phyloP scores from a whole-genome alignment of 1,140 invertebrate species.

The Asbolus verrucosus region DNA sequence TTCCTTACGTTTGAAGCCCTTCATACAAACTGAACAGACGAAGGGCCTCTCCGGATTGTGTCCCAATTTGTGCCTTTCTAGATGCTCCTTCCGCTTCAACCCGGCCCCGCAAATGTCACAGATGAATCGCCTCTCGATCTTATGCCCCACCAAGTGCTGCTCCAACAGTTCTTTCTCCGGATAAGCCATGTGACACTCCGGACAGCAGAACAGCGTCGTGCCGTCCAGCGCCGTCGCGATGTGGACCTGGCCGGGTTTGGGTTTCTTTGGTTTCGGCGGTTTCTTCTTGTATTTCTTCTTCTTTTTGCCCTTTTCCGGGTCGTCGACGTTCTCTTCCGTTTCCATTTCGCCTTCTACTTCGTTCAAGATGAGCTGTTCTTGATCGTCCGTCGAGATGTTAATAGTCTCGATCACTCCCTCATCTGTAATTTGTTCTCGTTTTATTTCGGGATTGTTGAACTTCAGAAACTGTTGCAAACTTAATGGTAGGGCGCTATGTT shows the following conservation, averaged over 20 bases:
- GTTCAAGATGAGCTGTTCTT: slow-evolving; percentile 46
- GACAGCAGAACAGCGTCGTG: slow-evolving; percentile 80
- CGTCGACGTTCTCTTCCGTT: slow-evolving; percentile 56
- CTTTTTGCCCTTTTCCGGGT: slow-evolving; percentile 71
- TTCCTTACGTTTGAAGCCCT: slow-evolving; percentile 85
- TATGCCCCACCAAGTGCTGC: slow-evolving; percentile 80
- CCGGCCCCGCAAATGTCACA: slow-evolving; percentile 75
- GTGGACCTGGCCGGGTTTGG: slow-evolving; percentile 74
- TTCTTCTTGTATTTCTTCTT: slow-evolving; percentile 86
- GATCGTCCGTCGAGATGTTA: slow-evolving; percentile 40
- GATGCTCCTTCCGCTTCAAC: slow-evolving; percentile 82
- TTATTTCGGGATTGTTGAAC: slow-evolving; percentile 71
- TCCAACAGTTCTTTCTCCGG: slow-evolving; percentile 81
- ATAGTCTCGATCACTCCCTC: slow-evolving; percentile 61
- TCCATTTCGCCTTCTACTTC: slow-evolving; percentile 48
- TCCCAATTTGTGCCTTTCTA: slow-evolving; percentile 82
- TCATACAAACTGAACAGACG: slow-evolving; percentile 80
- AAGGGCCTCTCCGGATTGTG: slow-evolving; percentile 84
- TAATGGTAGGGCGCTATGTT: slow-evolving; percentile 63
- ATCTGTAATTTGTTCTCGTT: slow-evolving; percentile 64
- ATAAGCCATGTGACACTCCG: slow-evolving; percentile 84
- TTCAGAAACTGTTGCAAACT: slow-evolving; percentile 72
- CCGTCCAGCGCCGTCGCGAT: slow-evolving; percentile 80
- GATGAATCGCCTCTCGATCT: slow-evolving; percentile 78
- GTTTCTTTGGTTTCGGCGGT: slow-evolving; percentile 78